phyloP scores from a whole-genome alignment of 2,797 vertebrate genomes.

The Prunella strophiata region DNA sequence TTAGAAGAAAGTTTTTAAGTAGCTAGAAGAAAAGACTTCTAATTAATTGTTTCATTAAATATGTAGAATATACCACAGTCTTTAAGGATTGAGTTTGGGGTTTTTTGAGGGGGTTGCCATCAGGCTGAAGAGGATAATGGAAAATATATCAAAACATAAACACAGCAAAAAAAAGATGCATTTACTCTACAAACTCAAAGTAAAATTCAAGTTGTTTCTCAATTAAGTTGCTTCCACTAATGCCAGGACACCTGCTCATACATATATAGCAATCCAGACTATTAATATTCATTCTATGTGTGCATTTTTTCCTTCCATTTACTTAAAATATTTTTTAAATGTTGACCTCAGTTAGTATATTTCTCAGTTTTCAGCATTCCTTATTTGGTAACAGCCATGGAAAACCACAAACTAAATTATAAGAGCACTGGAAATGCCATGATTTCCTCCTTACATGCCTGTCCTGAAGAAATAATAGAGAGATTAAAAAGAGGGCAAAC shows the following conservation, averaged over 20 bases:
- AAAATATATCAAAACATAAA: not conserved
- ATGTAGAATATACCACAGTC: not conserved
- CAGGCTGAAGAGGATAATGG: not conserved
- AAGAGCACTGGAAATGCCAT: not conserved
- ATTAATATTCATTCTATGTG: not conserved
- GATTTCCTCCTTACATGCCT: fast-evolving
- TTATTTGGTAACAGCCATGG: not conserved
- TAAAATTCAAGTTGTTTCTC: not conserved
- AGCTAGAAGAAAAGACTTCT: not conserved
- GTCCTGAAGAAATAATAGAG: not conserved
- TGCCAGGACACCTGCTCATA: not conserved
- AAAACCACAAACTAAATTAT: not conserved
- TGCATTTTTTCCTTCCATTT: not conserved
- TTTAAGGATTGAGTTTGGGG: fast-evolving
- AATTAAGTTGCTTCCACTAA: not conserved
- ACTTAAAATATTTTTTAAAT: not conserved
- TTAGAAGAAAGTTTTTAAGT: not conserved
- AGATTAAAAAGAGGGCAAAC: not conserved
- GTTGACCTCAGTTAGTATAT: not conserved
- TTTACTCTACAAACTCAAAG: not conserved
- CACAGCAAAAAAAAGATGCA: not conserved
- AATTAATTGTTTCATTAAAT: not conserved
- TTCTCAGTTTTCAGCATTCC: not conserved
- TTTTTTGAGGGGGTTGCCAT: fast-evolving
- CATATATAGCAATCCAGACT: not conserved